phyloP scores from a whole-genome alignment of 1,140 invertebrate species.

The Subanguina moxae region DNA sequence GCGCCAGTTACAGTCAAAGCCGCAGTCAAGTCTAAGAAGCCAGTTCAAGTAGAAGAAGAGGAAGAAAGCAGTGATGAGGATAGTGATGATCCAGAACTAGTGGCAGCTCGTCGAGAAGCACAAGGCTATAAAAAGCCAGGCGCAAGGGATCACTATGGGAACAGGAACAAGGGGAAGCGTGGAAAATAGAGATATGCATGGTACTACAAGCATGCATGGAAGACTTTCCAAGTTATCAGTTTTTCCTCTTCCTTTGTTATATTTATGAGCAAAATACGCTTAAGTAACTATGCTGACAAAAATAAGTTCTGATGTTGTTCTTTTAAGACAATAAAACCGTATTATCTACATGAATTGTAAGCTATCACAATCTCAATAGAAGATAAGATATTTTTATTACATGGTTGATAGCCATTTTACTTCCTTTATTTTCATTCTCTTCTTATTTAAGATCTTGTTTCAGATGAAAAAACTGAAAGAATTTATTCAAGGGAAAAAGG shows the following conservation, averaged over 20 bases:
- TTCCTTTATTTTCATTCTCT: neutral
- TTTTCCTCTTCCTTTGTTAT: no score
- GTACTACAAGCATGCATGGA: neutral
- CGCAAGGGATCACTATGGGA: conserved; percentile 35
- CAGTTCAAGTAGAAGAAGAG: neutral
- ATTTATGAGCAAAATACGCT: no score
- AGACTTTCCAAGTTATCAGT: neutral
- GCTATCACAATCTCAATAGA: no score
- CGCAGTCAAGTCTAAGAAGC: neutral
- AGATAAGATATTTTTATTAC: neutral
- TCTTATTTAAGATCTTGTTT: neutral
- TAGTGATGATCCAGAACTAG: conserved; percentile 31
- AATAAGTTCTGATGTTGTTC: no score
- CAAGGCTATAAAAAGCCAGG: conserved; percentile 24
- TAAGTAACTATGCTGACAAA: no score
- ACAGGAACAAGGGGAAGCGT: conserved; percentile 33
- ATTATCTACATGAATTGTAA: no score
- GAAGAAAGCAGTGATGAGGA: conserved; percentile 2
- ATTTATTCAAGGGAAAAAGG: conserved; percentile 31
- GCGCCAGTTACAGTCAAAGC: neutral
- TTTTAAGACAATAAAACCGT: no score
- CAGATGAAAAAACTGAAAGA: conserved; percentile 37
- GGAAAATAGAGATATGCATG: conserved; percentile 26
- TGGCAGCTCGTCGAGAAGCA: conserved; percentile 21
- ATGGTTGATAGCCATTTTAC: neutral